Evolutionary conservation across 1,140 invertebrate species (phyloP).

Genomic region (Caligus rogercresseyi): DNA sequence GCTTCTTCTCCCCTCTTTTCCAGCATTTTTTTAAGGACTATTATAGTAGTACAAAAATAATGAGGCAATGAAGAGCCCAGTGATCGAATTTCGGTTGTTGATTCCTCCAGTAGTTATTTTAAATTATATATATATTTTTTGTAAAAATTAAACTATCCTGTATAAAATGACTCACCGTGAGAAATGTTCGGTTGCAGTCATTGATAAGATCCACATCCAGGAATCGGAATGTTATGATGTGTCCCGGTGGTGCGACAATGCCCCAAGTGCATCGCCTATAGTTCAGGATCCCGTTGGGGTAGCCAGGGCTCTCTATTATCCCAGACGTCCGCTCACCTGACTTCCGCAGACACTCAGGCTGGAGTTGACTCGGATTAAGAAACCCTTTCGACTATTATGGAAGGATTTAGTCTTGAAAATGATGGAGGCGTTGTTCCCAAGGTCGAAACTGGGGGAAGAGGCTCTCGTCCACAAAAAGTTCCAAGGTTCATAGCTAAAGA

Average conservation of each 20-base stretch:
- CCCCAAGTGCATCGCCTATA: slow-evolving; percentile 39
- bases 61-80: too few species aligned
- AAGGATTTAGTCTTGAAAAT: not conserved
- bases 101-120: too few species aligned
- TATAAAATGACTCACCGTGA: not conserved
- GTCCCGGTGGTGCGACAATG: slow-evolving; percentile 35
- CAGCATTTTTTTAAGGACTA: too few species aligned
- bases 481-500: not conserved
- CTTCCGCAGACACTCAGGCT: slow-evolving; percentile 1
- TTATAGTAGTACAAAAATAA: too few species aligned
- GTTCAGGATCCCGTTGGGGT: slow-evolving; percentile 34
- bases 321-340: slow-evolving; percentile 40
- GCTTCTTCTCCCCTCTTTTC: too few species aligned
- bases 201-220: slow-evolving; percentile 32
- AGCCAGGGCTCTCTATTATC: slow-evolving; percentile 45
- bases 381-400: not conserved
- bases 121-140: too few species aligned
- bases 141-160: too few species aligned
- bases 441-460: not conserved
- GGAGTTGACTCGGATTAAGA: slow-evolving; percentile 2
- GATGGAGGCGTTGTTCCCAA: not conserved
- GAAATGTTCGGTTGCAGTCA: not conserved
- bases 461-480: not conserved
- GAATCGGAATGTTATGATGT: slow-evolving; percentile 34
- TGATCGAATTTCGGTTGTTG: too few species aligned